Evolutionary conservation across 2,888 invertebrate species (phyloP), one percentile per base, ranked within the genome.

Genomic region (Clunio marinus): DNA sequence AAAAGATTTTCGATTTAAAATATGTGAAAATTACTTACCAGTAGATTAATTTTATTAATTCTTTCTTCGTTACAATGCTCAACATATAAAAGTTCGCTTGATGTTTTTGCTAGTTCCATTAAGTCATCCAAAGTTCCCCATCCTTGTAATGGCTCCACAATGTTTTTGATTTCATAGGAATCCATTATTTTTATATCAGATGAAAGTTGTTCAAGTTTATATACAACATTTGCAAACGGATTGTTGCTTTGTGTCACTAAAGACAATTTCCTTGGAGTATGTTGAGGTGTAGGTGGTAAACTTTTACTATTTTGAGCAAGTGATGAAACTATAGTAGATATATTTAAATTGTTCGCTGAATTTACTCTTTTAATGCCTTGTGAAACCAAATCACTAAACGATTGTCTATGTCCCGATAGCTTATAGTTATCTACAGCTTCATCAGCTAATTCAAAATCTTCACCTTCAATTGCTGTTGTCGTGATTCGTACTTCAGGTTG

Each of bases 91-190:
- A 87, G 87, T 75, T 87, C 88, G 57, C 96, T 95, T 70, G 89
- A 87, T 75, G 90, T 89, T 79, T 96, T 89, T 17, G 96, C 96
- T 72, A 89, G 85, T 69, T 89, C 89, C 82, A 96, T 93, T 72
- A 95, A 83, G 71, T 88, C 87, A 75, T 94, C 93, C 74, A 91
- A 88, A 71, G 73, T 74, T 0, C 74, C 71, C 25, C 75, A 74
- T 20, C 71, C 70, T 28, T 78, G 72, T n/a, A 79, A 74, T 1
- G 77, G 76, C 55, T 78, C 79, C 3, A 76, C 75, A 28, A 78
- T 73, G 22, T 72, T 70, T 13, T 71, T 70, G 1, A 78, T 76
- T 70, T 79, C 76, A 24, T 79, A 78, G 2, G 72, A 71, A 17
- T 73, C 73, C 25, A 78, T 69, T 13, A 73, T 72, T 1, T 72